Base-by-base conservation (phyloP, 2,888 invertebrate species). In the Brenthis hecate region DNA sequence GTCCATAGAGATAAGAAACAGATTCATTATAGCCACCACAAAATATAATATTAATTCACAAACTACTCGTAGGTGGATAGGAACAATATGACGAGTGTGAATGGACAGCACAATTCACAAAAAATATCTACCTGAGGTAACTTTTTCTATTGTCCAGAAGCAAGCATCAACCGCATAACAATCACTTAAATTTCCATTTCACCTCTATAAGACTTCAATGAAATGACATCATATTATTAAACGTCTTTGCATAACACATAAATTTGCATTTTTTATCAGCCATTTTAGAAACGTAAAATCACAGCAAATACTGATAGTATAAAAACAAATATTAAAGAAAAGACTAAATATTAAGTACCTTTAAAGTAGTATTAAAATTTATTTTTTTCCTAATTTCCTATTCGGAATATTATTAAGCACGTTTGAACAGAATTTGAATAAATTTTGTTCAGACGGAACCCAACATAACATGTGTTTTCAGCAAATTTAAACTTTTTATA, bases 111-210 rank as follows among this genome's bases (percentile, higher is more conserved):
- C 71, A 81, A 81, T 76, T 71, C 71, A 70, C 72, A 85, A 67
- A 85, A 84, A 78, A 76, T 74, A 73, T 84, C 83, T 89, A 89
- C 89, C 89, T 89, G 89, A 76, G 80, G 66, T 72, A 76, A 78
- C 80, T 82, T 81, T 83, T 82, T 82, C 80, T 80, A 82, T 85
- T 85, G 85, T 85, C 79, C 76, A 74, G 73, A 73, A 73, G 76
- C 80, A 76, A 73, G 36, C 61, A 48, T 51, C 70, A 62, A 69
- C 75, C 72, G 64, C 72, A 67, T 65, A 68, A 73, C 70, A 70
- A 74, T 72, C 64, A 72, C 56, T 66, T 70, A 69, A 71, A 73
- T 65, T 71, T 72, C 70, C 72, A 70, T 72, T 74, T 70, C 65
- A 72, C 70, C 63, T 70, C 53, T 62, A 66, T 43, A 53, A 57